A percentile compares a stretch with the other conserved stretches of the same genome.
phyloP scores from a whole-genome alignment of 2,113 vertebrate genomes.

The Tamias sibiricus region DNA sequence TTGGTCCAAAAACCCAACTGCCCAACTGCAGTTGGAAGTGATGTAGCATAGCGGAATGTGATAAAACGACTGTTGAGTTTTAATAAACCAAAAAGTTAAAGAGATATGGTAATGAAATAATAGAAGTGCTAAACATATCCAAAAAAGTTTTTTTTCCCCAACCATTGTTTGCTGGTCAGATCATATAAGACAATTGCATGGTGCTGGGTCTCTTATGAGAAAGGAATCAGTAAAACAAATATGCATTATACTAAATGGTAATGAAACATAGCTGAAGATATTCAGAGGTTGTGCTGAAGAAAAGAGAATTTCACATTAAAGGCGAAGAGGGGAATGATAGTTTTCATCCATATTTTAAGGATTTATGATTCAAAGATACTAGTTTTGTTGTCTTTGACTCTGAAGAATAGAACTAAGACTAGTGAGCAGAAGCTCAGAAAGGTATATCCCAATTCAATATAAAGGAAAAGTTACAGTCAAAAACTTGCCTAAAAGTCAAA shows the following conservation, averaged over 20 bases:
- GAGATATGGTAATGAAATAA: conserved; percentile 63
- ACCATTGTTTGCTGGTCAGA: not conserved
- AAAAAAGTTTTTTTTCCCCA: not conserved
- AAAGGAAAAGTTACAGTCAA: not conserved
- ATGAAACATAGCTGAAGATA: not conserved
- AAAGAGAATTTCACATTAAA: conserved; percentile 40
- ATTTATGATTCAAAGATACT: not conserved
- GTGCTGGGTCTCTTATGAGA: not conserved
- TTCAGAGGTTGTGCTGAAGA: not conserved
- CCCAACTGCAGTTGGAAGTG: conserved; percentile 77
- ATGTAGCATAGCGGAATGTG: conserved; percentile 47
- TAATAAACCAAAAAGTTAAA: conserved; percentile 75
- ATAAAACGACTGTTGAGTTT: conserved; percentile 68
- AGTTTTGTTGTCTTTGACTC: not conserved
- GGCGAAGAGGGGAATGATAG: not conserved
- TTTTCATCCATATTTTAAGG: not conserved
- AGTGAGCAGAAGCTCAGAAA: not conserved
- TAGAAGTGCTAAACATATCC: conserved; percentile 51
- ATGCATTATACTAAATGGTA: not conserved
- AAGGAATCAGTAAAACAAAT: conserved; percentile 30
- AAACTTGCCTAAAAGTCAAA: conserved; percentile 37
- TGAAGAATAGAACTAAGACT: not conserved
- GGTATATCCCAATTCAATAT: not conserved
- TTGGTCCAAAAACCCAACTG: conserved; percentile 81
- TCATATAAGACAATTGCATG: conserved; percentile 4